Evolutionary conservation across 2,113 vertebrate species (phyloP).

Genomic region (Varanus komodoensis): DNA sequence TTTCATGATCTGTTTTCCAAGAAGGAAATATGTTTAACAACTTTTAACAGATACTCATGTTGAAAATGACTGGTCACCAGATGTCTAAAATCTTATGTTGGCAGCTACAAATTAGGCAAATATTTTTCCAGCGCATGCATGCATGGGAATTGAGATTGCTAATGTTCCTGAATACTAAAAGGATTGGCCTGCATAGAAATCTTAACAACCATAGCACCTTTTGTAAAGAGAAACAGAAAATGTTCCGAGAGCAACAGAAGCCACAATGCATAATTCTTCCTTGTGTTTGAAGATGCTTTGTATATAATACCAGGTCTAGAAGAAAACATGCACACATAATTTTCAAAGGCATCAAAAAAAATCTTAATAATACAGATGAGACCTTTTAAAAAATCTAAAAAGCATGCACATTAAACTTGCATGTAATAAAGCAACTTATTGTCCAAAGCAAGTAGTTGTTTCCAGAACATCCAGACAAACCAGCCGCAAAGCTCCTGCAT

Average conservation of each 20-base stretch:
- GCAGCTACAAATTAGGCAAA: not conserved
- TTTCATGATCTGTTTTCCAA: not conserved
- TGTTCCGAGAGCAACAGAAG: not conserved
- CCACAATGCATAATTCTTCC: not conserved
- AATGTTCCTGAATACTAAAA: not conserved
- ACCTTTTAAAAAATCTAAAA: not conserved
- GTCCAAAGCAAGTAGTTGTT: not conserved
- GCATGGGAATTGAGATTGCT: not conserved
- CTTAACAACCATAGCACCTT: not conserved
- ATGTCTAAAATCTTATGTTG: not conserved
- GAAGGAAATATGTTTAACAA: not conserved
- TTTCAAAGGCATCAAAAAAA: not conserved
- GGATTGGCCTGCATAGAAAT: not conserved
- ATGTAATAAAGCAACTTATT: not conserved
- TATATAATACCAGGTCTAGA: not conserved
- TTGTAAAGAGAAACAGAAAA: not conserved
- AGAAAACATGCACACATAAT: not conserved
- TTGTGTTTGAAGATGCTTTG: not conserved
- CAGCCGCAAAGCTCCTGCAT: not conserved
- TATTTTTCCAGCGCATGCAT: not conserved
- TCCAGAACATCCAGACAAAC: not conserved
- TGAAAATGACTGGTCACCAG: not conserved
- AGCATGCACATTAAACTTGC: not conserved
- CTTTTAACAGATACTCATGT: not conserved
- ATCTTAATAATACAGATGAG: no score